A percentile compares a stretch with the other conserved stretches of the same genome.
Conservation (phyloP, 2,888 invertebrate species). For the Cyclophora albipunctata region DNA sequence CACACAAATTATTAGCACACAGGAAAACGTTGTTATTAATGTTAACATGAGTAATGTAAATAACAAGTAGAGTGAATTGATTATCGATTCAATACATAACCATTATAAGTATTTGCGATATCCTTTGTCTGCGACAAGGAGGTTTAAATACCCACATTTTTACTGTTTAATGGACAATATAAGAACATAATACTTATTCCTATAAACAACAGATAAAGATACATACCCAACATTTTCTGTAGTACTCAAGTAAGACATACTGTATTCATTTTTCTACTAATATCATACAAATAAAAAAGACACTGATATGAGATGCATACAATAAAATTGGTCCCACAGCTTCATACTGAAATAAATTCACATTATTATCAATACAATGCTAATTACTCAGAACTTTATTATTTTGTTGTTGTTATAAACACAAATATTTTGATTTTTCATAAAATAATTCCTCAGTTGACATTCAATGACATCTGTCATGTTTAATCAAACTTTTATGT, state of each 20-base stretch:
- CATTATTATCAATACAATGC: slow-evolving; percentile 2
- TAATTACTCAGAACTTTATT: slow-evolving; percentile 16
- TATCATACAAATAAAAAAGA: slow-evolving; percentile 38
- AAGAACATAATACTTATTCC: neutral
- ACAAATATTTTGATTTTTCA: slow-evolving; percentile 44
- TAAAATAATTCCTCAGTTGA: slow-evolving; percentile 40
- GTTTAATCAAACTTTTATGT: slow-evolving; percentile 29
- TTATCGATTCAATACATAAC: too few relatives aligned
- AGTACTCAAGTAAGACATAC: slow-evolving; percentile 73
- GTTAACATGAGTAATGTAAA: too few relatives aligned
- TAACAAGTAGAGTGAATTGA: too few relatives aligned
- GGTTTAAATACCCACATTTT: too few relatives aligned
- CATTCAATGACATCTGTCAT: slow-evolving; percentile 64
- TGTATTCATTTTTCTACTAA: slow-evolving; percentile 67
- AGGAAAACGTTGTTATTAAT: too few relatives aligned
- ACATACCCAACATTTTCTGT: slow-evolving; percentile 73
- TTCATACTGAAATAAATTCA: slow-evolving; percentile 51
- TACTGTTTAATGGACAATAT: neutral
- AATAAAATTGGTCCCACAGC: slow-evolving; percentile 56
- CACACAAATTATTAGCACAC: too few relatives aligned
- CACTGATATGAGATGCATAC: slow-evolving; percentile 39
- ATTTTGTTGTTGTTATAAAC: slow-evolving; percentile 29
- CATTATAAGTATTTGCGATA: too few relatives aligned
- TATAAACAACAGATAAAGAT: neutral
- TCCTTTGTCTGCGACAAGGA: too few relatives aligned